Conservation (phyloP, 2,113 vertebrate species). For the Amazona guildingii region DNA sequence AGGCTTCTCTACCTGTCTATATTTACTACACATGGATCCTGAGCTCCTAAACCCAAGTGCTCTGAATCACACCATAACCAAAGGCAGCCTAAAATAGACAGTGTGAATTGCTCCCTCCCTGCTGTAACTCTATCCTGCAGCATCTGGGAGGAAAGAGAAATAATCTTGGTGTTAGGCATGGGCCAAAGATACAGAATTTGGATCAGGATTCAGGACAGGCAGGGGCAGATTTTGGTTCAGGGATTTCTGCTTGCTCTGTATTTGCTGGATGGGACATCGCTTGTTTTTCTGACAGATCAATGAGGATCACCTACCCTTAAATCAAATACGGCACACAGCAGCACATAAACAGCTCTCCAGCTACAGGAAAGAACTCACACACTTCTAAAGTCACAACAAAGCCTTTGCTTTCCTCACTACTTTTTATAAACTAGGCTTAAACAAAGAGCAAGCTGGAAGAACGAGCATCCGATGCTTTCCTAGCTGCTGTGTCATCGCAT, state of each 20-base stretch:
- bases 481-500: neutral
- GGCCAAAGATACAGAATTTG: neutral
- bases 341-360: neutral
- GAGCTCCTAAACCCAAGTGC: neutral
- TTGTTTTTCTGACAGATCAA: neutral
- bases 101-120: slow-evolving; percentile 29
- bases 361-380: slow-evolving; percentile 8
- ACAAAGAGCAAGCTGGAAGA: neutral
- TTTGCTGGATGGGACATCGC: neutral
- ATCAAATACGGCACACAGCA: neutral
- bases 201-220: neutral
- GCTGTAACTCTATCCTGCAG: slow-evolving; percentile 37
- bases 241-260: neutral
- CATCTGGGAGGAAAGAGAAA: slow-evolving; percentile 14
- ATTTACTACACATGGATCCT: neutral
- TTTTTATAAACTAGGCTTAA: slow-evolving; percentile 38
- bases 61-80: slow-evolving; percentile 38
- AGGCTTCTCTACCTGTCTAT: slow-evolving; percentile 37
- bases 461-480: neutral
- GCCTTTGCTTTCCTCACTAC: neutral
- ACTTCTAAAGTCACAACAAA: slow-evolving; percentile 32
- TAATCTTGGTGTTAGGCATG: neutral
- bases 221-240: neutral
- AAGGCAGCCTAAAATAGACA: slow-evolving; percentile 54
- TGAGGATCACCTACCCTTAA: neutral